Evolutionary conservation across 2,888 invertebrate species (phyloP).

Genomic region (Eledone cirrhosa): DNA sequence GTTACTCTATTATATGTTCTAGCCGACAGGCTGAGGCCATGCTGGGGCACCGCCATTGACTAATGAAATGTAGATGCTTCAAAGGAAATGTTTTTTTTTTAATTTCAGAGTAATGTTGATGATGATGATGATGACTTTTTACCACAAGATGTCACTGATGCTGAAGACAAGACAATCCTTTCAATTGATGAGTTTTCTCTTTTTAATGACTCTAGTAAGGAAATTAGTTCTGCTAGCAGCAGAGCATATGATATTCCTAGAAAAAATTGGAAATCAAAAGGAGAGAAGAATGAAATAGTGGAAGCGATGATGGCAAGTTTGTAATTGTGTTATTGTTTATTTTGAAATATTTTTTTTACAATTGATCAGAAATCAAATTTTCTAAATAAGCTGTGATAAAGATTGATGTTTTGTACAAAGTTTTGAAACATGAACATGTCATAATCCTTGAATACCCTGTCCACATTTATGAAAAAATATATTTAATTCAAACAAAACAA

Average conservation of each 20-base stretch:
- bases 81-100: neutral
- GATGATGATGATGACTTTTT: constrained; percentile 23
- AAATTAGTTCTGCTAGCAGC: neutral
- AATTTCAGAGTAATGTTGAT: constrained; percentile 17
- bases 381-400: neutral
- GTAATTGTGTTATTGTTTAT: neutral
- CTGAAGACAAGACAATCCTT: neutral
- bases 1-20: too few species aligned
- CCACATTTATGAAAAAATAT: too few species aligned
- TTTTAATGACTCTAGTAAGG: neutral
- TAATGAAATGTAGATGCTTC: too few species aligned
- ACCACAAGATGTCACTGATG: neutral
- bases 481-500: too few species aligned
- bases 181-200: neutral
- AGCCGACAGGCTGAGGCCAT: too few species aligned
- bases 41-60: too few species aligned
- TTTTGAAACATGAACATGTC: too few species aligned
- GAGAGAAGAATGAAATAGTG: neutral
- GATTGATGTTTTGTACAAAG: too few species aligned
- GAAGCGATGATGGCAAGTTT: constrained; percentile 12
- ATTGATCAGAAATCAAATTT: too few species aligned
- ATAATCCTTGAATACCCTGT: too few species aligned
- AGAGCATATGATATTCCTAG: neutral
- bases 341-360: neutral
- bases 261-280: neutral